Evolutionary conservation across 2,113 vertebrate genomes (phyloP).

Genomic region (Motacilla tschutschensis): DNA sequence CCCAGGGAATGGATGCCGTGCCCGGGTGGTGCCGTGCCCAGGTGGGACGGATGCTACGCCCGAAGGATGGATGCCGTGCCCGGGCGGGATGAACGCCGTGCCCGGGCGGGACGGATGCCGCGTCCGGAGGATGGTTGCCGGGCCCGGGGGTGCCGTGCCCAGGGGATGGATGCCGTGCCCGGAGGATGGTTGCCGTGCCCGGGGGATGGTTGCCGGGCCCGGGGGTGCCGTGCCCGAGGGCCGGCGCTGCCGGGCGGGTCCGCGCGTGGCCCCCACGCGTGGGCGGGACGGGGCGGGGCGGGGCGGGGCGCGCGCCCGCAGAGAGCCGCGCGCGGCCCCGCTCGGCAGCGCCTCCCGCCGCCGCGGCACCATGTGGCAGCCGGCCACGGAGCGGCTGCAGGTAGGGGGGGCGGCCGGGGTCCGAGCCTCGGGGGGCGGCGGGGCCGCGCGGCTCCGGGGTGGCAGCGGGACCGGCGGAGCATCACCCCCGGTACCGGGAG

Average conservation of each 20-base stretch:
- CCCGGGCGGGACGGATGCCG: background rate
- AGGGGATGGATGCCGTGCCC: no score
- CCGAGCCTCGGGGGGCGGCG: background rate
- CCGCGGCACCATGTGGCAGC: conserved; percentile 88
- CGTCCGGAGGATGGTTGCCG: rapidly evolving
- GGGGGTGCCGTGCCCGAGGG: background rate
- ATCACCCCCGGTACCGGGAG: background rate
- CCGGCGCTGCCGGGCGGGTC: background rate
- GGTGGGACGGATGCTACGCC: background rate
- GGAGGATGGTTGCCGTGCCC: no score
- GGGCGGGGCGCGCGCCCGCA: no score
- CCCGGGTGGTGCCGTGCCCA: background rate
- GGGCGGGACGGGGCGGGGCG: background rate
- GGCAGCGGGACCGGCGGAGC: background rate
- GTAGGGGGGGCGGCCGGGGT: conserved; percentile 60
- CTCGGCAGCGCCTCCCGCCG: background rate
- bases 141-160: no score
- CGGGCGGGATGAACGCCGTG: no score
- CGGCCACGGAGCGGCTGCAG: conserved; percentile 93
- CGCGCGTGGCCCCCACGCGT: background rate
- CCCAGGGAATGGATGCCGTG: background rate
- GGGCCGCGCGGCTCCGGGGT: background rate
- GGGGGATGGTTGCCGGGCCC: background rate
- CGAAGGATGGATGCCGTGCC: rapidly evolving
- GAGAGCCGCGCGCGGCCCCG: no score